Percentiles rank a stretch among this genome's conserved stretches.
Evolutionary conservation across 2,113 vertebrate genomes (phyloP).

Genomic region (Furnarius figulus): DNA sequence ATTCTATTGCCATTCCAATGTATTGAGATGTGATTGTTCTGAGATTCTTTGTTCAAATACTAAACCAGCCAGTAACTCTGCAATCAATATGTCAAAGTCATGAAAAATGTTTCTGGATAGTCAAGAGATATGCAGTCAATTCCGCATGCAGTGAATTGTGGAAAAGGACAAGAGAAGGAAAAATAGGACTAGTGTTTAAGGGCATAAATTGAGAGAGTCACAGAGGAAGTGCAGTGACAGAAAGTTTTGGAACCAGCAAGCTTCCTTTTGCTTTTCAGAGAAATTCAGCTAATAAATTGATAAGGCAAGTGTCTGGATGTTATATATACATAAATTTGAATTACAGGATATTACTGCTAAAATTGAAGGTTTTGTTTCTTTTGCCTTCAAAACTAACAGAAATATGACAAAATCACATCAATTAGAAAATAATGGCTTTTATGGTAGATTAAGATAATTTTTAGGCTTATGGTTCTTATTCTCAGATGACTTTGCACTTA

Average conservation of each 20-base stretch:
- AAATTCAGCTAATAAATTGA: background rate
- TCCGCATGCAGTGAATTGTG: background rate
- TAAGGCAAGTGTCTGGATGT: background rate
- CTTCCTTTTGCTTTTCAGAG: background rate
- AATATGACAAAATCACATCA: background rate
- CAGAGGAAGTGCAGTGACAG: background rate
- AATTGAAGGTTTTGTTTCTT: background rate
- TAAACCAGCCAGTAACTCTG: background rate
- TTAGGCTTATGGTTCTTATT: background rate
- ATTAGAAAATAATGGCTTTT: background rate
- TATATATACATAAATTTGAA: background rate
- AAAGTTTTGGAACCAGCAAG: background rate
- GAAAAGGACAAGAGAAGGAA: background rate
- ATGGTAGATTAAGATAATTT: background rate
- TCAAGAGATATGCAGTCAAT: background rate
- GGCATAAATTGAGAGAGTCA: background rate
- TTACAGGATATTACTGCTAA: background rate
- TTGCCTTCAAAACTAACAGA: background rate
- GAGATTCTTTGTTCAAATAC: background rate
- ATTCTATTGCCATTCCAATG: background rate
- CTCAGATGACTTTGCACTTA: background rate
- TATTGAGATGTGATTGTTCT: background rate
- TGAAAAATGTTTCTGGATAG: background rate
- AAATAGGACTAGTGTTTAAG: background rate
- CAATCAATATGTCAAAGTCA: background rate